Evolutionary conservation across 2,113 vertebrate species (phyloP).

Genomic region (Chrysochloris asiatica): DNA sequence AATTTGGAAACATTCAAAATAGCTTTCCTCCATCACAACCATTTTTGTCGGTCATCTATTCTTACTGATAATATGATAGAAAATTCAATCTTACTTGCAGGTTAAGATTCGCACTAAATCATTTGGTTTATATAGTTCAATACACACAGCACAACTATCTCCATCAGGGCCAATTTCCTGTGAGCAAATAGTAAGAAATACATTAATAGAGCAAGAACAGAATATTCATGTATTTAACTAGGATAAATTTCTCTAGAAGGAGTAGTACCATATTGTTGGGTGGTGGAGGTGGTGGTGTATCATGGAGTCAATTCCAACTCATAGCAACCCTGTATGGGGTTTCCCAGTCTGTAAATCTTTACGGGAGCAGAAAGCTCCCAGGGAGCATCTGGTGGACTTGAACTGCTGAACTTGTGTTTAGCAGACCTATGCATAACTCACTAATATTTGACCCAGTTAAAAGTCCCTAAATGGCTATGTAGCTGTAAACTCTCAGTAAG

Average conservation of each 20-base stretch:
- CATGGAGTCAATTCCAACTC: no score
- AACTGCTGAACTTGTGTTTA: no score
- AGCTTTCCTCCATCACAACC: neutral
- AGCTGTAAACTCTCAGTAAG: constrained; percentile 3
- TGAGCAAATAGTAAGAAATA: constrained; percentile 39
- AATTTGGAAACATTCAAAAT: constrained; percentile 57
- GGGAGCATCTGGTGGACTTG: no score
- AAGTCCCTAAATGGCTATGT: neutral
- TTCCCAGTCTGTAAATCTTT: no score
- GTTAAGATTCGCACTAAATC: constrained; percentile 94
- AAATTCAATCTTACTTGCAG: constrained; percentile 90
- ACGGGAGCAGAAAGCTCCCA: no score
- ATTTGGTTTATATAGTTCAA: constrained; percentile 91
- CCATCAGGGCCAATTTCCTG: constrained; percentile 89
- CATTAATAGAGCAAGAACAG: constrained; percentile 36
- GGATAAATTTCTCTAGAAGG: constrained; percentile 36
- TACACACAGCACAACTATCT: constrained; percentile 92
- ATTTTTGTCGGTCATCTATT: constrained; percentile 46
- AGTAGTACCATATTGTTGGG: neutral
- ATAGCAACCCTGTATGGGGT: no score
- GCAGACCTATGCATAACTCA: no score
- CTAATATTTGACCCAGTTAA: no score
- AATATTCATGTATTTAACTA: constrained; percentile 44
- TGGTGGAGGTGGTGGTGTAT: no score
- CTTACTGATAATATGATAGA: constrained; percentile 37